phyloP scores from a whole-genome alignment of 2,888 invertebrate species.

The Sicus ferrugineus region DNA sequence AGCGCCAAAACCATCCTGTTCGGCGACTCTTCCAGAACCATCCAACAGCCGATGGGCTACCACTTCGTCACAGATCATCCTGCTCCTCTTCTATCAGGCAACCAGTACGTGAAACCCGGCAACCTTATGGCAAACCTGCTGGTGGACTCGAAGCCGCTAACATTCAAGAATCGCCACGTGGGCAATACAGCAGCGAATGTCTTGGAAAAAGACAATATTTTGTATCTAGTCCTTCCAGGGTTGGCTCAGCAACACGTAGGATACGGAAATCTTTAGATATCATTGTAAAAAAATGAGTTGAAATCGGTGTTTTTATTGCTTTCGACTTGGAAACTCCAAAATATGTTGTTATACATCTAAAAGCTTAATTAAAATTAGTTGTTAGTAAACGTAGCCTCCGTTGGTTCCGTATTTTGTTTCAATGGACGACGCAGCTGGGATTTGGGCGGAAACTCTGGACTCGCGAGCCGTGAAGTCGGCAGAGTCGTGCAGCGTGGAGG shows the following conservation, averaged over 20 bases:
- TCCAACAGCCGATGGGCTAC: constrained; percentile 42
- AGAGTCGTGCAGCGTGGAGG: too few relatives aligned
- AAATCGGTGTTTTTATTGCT: neutral
- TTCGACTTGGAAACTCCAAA: neutral
- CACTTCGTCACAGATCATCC: constrained; percentile 54
- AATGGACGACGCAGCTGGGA: constrained; percentile 28
- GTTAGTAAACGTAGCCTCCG: constrained; percentile 58
- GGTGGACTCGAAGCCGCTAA: constrained; percentile 46
- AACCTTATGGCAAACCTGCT: constrained; percentile 47
- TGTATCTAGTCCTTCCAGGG: constrained; percentile 46
- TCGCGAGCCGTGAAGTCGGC: neutral
- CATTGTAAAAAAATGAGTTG: neutral
- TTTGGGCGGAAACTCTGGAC: neutral
- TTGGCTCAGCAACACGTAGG: neutral
- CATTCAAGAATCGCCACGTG: constrained; percentile 41
- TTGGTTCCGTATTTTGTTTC: constrained; percentile 56
- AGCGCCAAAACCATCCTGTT: constrained; percentile 38
- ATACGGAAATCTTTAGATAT: neutral
- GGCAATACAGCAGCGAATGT: neutral
- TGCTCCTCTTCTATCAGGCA: constrained; percentile 50
- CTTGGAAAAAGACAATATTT: constrained; percentile 17
- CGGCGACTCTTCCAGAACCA: constrained; percentile 31
- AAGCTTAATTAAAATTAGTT: constrained; percentile 35
- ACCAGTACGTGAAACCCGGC: constrained; percentile 57
- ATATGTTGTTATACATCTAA: constrained; percentile 22